Base-by-base conservation (phyloP, 92 coral and sea anemone species). In the Paramuricea clavata region DNA sequence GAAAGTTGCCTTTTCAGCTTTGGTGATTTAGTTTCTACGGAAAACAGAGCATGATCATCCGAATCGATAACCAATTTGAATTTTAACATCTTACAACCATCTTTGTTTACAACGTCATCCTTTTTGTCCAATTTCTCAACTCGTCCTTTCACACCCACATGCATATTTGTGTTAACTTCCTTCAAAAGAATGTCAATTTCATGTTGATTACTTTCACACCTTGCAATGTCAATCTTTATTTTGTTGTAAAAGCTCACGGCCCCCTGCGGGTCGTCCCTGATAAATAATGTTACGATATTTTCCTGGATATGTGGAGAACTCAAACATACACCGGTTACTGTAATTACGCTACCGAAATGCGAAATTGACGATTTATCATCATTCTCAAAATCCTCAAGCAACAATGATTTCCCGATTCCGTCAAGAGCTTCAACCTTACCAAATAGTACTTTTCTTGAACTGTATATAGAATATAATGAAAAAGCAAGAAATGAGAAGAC, bases 1-100 rank as follows among this genome's bases (percentile, higher is more conserved):
- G 95, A 93, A n/a, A 85, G 54, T 69, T 91, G 95, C 4, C 94
- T 93, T 11, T 39, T 6, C 47, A 85, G 88, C 4, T 83, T 69
- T 21, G 69, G 52, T 26, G 69, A 54, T 56, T 91, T 88, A 1
- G 62, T 60, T 56, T 81, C 89, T 28, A 81, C 19, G 65, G 90
- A 78, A 23, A 77, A 77, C 15, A 92, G 90, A 27, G 92, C 94
- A 64, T 93, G 95, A 26, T 25, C 21, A 72, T 93, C 91, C 16
- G 86, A 59, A 65, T 93, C 93, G 6, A 93, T 92, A 30, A 93
- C 87, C 12, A 93, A 30, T 41, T 86, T 85, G 25, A 88, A 88
- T 0, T 88, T 88, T 3, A 91, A 87, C 76, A 82, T 87, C 12
- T 81, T 15, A 68, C 86, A 81, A 0, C 85, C 73, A 21, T 76